Conservation (phyloP, 1,140 invertebrate genomes). For the Penaeus japonicus region DNA sequence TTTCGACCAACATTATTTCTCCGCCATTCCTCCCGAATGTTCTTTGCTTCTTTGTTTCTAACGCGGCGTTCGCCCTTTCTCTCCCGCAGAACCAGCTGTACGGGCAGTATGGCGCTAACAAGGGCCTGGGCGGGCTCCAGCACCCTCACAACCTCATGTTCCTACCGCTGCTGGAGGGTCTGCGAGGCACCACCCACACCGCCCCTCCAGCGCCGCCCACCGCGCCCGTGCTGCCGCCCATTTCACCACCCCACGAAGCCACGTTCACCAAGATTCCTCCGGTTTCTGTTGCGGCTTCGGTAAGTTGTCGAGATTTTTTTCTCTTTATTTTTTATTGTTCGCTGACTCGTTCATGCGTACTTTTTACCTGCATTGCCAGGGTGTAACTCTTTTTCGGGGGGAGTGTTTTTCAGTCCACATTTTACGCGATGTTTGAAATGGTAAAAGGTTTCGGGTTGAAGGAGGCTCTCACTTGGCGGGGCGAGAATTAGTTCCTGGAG, state of each 20-base stretch:
- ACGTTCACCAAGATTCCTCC: conserved; percentile 62
- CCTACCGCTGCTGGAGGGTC: conserved; percentile 71
- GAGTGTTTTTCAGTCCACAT: too few species aligned
- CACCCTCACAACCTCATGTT: conserved; percentile 69
- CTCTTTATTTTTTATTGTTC: too few species aligned
- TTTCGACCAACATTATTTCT: neutral
- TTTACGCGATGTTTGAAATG: too few species aligned
- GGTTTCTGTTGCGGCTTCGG: conserved; percentile 32
- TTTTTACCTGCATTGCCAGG: too few species aligned
- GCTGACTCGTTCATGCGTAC: too few species aligned
- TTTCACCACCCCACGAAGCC: conserved; percentile 67
- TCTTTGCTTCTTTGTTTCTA: neutral
- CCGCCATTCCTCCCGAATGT: neutral
- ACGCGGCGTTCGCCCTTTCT: neutral
- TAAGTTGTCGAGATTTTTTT: conserved; percentile 6
- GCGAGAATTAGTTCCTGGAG: too few species aligned
- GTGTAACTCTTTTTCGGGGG: too few species aligned
- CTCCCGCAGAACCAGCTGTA: conserved; percentile 55
- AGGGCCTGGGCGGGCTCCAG: conserved; percentile 42
- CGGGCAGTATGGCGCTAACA: conserved; percentile 51
- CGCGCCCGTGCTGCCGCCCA: conserved; percentile 64
- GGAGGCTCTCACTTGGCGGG: neutral
- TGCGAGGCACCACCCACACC: conserved; percentile 60
- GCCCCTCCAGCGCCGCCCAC: conserved; percentile 64
- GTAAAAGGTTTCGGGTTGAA: neutral